These are phyloP conservation scores for Odocoileus hemionus DNA, from an alignment of 2,113 vertebrate species.

Conservation along the genomic window DNA sequence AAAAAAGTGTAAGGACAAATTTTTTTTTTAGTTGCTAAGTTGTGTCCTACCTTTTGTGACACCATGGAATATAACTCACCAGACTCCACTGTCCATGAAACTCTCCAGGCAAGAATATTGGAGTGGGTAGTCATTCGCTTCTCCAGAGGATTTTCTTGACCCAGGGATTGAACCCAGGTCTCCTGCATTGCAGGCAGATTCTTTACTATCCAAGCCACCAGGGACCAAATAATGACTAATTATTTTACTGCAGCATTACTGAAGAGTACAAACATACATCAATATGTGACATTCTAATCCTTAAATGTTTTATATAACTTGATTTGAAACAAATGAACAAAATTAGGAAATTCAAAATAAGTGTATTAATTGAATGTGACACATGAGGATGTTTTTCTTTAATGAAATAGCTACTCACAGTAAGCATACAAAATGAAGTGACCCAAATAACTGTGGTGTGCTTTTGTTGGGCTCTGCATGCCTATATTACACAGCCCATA, in stretches of 20 bases:
- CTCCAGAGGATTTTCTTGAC: background rate
- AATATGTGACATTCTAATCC: background rate
- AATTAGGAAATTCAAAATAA: slow-evolving; percentile 14
- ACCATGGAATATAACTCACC: background rate
- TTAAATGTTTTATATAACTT: background rate
- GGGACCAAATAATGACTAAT: background rate
- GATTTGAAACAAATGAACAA: background rate
- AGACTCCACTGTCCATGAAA: background rate
- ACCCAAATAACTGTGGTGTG: background rate
- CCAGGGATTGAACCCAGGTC: background rate
- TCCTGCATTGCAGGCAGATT: background rate
- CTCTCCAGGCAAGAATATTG: background rate
- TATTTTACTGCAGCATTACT: background rate
- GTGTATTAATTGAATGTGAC: background rate
- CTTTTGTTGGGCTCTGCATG: background rate
- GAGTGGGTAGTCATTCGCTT: background rate
- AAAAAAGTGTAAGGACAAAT: background rate
- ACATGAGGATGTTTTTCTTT: background rate
- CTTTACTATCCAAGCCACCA: background rate
- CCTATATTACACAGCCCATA: background rate
- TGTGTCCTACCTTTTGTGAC: background rate
- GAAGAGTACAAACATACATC: background rate
- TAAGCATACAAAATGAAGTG: background rate
- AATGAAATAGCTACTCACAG: background rate
- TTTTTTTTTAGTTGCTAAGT: background rate